Base-by-base conservation (phyloP, 2,888 invertebrate species). In the Phengaris arion region DNA sequence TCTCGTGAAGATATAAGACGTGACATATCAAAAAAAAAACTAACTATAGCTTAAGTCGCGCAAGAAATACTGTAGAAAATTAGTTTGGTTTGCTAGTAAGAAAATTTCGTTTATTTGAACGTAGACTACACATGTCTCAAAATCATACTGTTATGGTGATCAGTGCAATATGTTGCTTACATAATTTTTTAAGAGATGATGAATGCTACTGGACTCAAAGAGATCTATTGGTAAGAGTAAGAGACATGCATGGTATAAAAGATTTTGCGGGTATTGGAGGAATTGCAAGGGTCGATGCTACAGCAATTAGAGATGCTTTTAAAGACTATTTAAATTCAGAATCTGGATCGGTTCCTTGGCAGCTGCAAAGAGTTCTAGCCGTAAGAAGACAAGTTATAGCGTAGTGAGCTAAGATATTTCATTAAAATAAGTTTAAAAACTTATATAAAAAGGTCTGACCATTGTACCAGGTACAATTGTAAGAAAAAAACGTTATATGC, bases 21-120 rank as follows among this genome's bases (percentile, higher is more conserved):
- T 35, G 51, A 76, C 69, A 52, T 75, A 74, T 74, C 64, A n/a
- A 79, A 78, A 75, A 76, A 76, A 76, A 52, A 73, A 2, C 78
- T 64, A 78, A 79, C 73, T 22, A 22, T 78, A 77, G 77, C 51
- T 75, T 79, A 12, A 77, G 77, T 75, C 76, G 79, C 69, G 78
- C 77, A 9, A 76, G 78, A 75, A 76, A 72, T 68, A 76, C 76
- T 13, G 75, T 75, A 3, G 79, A 79, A 77, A 76, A 79, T 76
- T 74, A 75, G 2, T 78, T 79, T 75, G 79, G 76, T 15, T 74
- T 77, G 76, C 74, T 79, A 59, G 68, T 64, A 22, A 22, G 22
- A 22, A 22, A 22, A 22, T 22, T 22, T 22, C 22, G 22, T 1
- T 22, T 22, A 22, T 22, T 22, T 22, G 22, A 22, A 22, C 22